These are phyloP conservation scores for Drosophila biarmipes DNA, from an alignment of 1,140 invertebrate genomes.

Conservation along the genomic window DNA sequence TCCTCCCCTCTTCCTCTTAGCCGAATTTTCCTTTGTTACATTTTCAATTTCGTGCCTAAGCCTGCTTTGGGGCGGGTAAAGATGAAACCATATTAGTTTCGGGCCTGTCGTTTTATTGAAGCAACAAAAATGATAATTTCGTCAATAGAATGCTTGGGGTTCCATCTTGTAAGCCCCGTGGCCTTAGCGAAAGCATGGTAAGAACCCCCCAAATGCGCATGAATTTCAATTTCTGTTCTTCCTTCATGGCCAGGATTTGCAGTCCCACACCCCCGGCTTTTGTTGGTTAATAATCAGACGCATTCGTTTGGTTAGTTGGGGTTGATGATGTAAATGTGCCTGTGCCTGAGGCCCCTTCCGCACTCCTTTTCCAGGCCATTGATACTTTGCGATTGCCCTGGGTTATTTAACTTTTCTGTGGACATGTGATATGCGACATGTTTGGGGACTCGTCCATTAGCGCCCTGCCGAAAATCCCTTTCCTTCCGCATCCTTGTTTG, in stretches of 20 bases:
- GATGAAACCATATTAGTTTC: conserved; percentile 67
- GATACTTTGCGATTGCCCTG: conserved; percentile 71
- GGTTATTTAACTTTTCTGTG: conserved; percentile 77
- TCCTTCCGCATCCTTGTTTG: conserved; percentile 55
- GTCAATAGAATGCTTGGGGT: conserved; percentile 60
- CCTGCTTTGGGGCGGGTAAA: conserved; percentile 47
- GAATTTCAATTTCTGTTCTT: conserved; percentile 71
- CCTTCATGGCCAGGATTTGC: conserved; percentile 56
- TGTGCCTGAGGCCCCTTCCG: conserved; percentile 19
- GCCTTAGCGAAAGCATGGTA: conserved; percentile 14
- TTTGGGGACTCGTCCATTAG: conserved; percentile 60
- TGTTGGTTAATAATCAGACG: conserved; percentile 73
- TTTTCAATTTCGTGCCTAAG: conserved; percentile 74
- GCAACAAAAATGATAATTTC: conserved; percentile 80
- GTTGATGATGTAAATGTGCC: conserved; percentile 55
- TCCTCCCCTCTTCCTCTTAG: conserved; percentile 1
- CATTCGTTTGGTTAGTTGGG: conserved; percentile 47
- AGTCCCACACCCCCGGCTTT: conserved; percentile 23
- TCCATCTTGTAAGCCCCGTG: conserved; percentile 37
- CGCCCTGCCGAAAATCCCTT: conserved; percentile 27
- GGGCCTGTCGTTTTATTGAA: conserved; percentile 79
- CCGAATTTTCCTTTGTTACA: conserved; percentile 19
- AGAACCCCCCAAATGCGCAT: conserved; percentile 53
- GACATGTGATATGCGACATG: conserved; percentile 65
- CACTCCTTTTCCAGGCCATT: conserved; percentile 27